Conservation (phyloP, 2,797 vertebrate genomes). For the Meda fulgida region DNA sequence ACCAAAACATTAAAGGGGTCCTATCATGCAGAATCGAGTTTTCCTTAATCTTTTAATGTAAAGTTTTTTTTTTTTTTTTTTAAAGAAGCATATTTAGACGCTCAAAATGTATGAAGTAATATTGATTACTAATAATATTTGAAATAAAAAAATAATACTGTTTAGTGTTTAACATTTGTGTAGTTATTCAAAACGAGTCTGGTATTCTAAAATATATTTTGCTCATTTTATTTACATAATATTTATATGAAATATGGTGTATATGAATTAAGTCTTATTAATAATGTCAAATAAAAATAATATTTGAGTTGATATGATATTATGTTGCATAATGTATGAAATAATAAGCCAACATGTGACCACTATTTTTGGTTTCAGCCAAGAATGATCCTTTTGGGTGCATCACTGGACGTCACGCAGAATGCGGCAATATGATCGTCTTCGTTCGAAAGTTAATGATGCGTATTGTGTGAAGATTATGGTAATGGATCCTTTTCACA, state of each 20-base stretch:
- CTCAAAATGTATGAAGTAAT: neutral
- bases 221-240: neutral
- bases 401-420: neutral
- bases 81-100: neutral
- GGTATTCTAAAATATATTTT: neutral
- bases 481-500: neutral
- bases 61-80: neutral
- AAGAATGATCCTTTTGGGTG: neutral
- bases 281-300: neutral
- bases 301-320: neutral
- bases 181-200: neutral
- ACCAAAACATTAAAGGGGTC: conserved; percentile 7
- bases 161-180: neutral
- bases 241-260: neutral
- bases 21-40: neutral
- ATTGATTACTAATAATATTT: neutral
- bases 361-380: neutral
- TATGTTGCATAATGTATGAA: neutral
- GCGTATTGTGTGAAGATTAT: neutral
- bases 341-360: neutral
- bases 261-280: neutral
- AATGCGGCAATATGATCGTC: neutral
- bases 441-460: neutral
- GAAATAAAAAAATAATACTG: neutral
- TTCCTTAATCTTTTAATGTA: neutral